Evolutionary conservation across 2,888 invertebrate species (phyloP).

Genomic region (Dryocosmus kuriphilus): DNA sequence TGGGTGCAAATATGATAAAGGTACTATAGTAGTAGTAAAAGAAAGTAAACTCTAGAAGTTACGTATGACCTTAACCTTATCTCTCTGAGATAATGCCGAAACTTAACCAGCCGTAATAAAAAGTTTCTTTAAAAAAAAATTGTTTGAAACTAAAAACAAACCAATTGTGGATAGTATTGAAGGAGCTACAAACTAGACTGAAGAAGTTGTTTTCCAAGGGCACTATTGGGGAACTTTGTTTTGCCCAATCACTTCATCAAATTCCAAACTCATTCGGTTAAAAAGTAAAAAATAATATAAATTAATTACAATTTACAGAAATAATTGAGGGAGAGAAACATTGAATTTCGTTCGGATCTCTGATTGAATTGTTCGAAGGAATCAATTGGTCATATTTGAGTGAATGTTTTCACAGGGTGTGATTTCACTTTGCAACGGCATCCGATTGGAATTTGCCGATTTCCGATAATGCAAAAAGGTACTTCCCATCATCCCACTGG

Average conservation of each 20-base stretch:
- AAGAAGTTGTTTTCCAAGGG: too few relatives aligned
- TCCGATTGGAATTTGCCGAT: not conserved
- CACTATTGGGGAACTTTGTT: too few relatives aligned
- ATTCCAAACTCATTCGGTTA: too few relatives aligned
- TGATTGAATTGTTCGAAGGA: not conserved
- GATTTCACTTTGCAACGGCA: not conserved
- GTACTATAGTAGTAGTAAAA: not conserved
- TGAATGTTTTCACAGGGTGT: not conserved
- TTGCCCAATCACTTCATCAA: too few relatives aligned
- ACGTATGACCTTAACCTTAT: not conserved
- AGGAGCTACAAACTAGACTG: too few relatives aligned
- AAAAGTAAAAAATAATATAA: too few relatives aligned
- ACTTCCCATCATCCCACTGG: constrained; percentile 34
- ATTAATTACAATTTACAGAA: too few relatives aligned
- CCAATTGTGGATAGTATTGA: too few relatives aligned
- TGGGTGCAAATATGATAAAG: not conserved
- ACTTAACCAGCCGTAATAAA: not conserved
- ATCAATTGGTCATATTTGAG: not conserved
- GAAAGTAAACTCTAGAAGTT: not conserved
- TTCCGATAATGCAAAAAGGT: constrained; percentile 12
- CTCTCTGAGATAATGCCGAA: not conserved
- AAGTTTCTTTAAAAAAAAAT: too few relatives aligned
- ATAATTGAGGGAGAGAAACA: too few relatives aligned
- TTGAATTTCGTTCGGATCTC: not conserved
- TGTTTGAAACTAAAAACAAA: too few relatives aligned